Evolutionary conservation across 2,113 vertebrate genomes (phyloP).

Genomic region (Pituophis catenifer): DNA sequence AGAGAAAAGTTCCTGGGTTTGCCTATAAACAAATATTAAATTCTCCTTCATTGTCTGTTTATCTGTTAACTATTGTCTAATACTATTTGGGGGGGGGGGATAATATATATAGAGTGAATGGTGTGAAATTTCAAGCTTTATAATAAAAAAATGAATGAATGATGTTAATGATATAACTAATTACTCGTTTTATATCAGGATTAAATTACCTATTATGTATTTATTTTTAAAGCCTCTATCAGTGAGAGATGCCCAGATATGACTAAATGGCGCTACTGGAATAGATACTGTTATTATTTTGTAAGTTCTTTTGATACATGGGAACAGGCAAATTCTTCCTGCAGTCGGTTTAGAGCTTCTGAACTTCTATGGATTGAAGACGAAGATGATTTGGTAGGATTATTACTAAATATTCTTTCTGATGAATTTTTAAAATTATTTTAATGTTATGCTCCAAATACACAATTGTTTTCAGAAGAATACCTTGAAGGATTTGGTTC

Average conservation of each 20-base stretch:
- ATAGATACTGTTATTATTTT: conserved; percentile 27
- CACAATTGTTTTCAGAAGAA: neutral
- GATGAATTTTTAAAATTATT: neutral
- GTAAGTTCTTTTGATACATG: neutral
- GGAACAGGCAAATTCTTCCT: conserved; percentile 11
- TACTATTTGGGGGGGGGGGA: too few species aligned
- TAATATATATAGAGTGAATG: neutral
- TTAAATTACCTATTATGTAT: neutral
- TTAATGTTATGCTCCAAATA: neutral
- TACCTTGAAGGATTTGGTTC: neutral
- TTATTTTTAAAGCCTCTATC: conserved; percentile 20
- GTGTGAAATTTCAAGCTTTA: neutral
- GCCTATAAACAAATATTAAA: neutral
- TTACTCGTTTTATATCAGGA: neutral
- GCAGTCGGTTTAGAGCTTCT: conserved; percentile 25
- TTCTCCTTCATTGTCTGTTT: neutral
- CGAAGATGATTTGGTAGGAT: neutral
- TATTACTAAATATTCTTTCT: neutral
- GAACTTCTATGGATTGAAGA: conserved; percentile 20
- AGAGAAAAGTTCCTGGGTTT: neutral
- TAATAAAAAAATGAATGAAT: neutral
- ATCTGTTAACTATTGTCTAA: neutral
- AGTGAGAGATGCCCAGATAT: conserved; percentile 23
- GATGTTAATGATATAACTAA: neutral
- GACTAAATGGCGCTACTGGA: conserved; percentile 26